Percentiles rank a stretch among this genome's conserved stretches.
phyloP scores from a whole-genome alignment of 2,797 vertebrate species.

The Sebastes jordani region DNA sequence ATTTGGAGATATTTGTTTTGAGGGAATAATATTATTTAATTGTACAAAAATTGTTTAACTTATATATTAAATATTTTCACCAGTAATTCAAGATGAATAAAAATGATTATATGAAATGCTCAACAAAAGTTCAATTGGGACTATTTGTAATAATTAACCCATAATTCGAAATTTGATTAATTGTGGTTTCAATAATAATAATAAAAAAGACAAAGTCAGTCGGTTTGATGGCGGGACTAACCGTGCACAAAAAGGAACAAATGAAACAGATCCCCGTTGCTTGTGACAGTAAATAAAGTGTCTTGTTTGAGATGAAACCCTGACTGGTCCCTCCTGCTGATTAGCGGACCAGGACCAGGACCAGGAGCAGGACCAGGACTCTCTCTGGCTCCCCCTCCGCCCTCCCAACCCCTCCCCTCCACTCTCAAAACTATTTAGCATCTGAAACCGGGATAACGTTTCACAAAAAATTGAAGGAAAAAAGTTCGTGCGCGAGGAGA shows the following conservation, averaged over 20 bases:
- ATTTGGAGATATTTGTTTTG: neutral
- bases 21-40: neutral
- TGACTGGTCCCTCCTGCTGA: constrained; percentile 88
- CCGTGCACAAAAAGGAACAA: neutral
- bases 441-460: constrained; percentile 90
- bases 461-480: constrained; percentile 87
- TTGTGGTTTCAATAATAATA: neutral
- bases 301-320: constrained; percentile 62
- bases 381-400: constrained; percentile 85
- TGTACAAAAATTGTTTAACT: neutral
- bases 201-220: neutral
- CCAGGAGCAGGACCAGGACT: constrained; percentile 36
- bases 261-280: neutral
- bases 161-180: neutral
- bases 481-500: constrained; percentile 76
- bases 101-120: neutral
- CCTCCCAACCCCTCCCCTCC: constrained; percentile 86
- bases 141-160: neutral
- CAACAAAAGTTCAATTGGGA: neutral
- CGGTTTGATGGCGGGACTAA: neutral
- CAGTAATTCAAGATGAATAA: neutral
- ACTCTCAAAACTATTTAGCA: constrained; percentile 94
- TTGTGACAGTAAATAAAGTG: constrained; percentile 32
- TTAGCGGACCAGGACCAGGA: constrained; percentile 63
- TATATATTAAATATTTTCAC: neutral